Base-by-base conservation (phyloP, 2,797 vertebrate species). In the Enteromius unitaeniatus region DNA sequence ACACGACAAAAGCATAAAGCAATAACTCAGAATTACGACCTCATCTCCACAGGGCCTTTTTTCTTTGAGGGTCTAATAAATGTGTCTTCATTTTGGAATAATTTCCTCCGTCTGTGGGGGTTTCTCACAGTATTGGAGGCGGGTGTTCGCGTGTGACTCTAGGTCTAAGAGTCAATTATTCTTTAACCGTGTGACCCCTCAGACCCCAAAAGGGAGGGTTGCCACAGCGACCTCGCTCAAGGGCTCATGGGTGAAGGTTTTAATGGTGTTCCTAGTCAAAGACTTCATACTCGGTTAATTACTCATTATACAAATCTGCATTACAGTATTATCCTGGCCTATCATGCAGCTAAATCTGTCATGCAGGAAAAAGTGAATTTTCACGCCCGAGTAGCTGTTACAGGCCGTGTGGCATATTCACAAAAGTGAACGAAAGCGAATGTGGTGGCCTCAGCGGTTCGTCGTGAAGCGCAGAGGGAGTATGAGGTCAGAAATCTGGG, bases 401-500 rank as follows among this genome's bases (percentile, higher is more conserved):
- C 85, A 90, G 86, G 89, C 90, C 90, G 89, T 90, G 89, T 90
- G 90, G 92, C 90, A 88, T 90, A 84, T 87, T 92, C 91, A 92
- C 93, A 93, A 93, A 94, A 94, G 92, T 91, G 90, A 92, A 87
- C 88, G 89, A 91, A 93, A 93, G 91, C 91, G 90, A 91, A 93
- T 90, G n/a, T 42, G 72, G 60, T 3, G 58, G 70, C 21, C 70
- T 82, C 80, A 75, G 70, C n/a, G 34, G 45, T 55, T 55, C 47
- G 21, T n/a, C 3, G 9, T 26, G 23, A 42, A 67, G 34, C 60
- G 87, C 90, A 89, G 91, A 90, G 88, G 91, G 93, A 92, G 91
- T 92, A 92, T 92, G 91, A 91, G 91, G 91, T 91, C 93, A 92
- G 92, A 92, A 92, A 92, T 93, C 90, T 89, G 93, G 92, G 92